A percentile compares a stretch with the other conserved stretches of the same genome.
Conservation (phyloP, 2,113 vertebrate species). For the Potamarius usumacintae region DNA sequence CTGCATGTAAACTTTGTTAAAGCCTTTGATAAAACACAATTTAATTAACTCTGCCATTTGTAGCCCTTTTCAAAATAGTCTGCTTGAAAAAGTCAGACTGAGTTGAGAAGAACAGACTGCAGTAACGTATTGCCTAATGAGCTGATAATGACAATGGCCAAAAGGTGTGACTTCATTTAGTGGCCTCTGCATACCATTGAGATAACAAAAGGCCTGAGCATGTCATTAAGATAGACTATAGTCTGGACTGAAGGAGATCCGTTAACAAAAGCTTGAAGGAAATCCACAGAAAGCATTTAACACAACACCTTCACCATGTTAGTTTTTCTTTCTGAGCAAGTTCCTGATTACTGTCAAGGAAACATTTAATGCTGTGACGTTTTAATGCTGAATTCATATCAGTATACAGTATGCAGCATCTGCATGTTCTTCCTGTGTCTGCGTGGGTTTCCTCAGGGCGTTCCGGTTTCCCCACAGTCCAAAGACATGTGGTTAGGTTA, state of each 20-base stretch:
- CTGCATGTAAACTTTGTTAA: neutral
- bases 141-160: constrained; percentile 61
- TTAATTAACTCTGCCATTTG: constrained; percentile 3
- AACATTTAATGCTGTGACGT: constrained; percentile 7
- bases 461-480: no score
- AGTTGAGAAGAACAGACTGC: constrained; percentile 38
- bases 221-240: constrained; percentile 62
- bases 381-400: neutral
- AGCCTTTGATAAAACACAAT: neutral
- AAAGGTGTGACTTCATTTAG: constrained; percentile 68
- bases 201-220: constrained; percentile 68
- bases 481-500: no score
- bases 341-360: constrained; percentile 13
- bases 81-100: neutral
- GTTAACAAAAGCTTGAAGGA: constrained; percentile 65
- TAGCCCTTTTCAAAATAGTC: constrained; percentile 5
- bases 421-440: no score
- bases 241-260: constrained; percentile 63
- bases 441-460: no score
- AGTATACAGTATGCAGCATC: neutral
- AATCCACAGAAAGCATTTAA: constrained; percentile 60
- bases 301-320: constrained; percentile 71
- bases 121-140: constrained; percentile 56
- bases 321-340: constrained; percentile 66
- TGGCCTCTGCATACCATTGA: constrained; percentile 60